phyloP scores from a whole-genome alignment of 2,113 vertebrate genomes.

The Amia ocellicauda region DNA sequence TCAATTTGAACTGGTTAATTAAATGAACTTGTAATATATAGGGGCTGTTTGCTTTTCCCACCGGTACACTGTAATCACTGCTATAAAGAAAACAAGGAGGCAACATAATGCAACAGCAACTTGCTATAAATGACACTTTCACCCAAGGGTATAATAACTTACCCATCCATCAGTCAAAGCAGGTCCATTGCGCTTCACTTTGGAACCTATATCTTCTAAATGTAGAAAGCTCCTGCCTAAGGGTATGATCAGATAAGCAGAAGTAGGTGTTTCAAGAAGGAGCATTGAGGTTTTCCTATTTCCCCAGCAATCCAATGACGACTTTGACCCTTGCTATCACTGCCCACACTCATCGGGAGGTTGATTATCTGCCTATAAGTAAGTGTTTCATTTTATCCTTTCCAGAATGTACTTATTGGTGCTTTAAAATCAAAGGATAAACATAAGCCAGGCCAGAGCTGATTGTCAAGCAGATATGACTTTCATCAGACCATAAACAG shows the following conservation, averaged over 20 bases:
- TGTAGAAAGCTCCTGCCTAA: neutral
- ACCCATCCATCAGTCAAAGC: constrained; percentile 49
- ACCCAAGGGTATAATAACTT: constrained; percentile 49
- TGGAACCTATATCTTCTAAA: neutral
- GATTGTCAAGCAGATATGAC: no score
- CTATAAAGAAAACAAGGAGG: constrained; percentile 53
- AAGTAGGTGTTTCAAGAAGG: neutral
- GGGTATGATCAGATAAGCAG: neutral
- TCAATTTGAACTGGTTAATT: neutral
- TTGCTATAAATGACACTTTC: constrained; percentile 51
- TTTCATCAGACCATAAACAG: no score
- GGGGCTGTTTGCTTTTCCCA: constrained; percentile 38
- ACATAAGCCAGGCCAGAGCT: no score
- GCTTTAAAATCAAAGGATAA: no score
- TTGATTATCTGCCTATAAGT: no score
- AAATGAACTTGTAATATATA: neutral
- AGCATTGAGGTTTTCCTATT: no score
- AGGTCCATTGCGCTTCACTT: constrained; percentile 27
- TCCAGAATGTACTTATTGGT: no score
- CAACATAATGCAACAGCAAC: constrained; percentile 44
- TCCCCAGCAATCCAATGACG: no score
- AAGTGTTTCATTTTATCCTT: no score
- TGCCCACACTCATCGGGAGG: no score
- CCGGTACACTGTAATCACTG: constrained; percentile 43
- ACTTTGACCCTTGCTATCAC: no score